Base-by-base conservation (phyloP, 2,113 vertebrate species). In the Numida meleagris region DNA sequence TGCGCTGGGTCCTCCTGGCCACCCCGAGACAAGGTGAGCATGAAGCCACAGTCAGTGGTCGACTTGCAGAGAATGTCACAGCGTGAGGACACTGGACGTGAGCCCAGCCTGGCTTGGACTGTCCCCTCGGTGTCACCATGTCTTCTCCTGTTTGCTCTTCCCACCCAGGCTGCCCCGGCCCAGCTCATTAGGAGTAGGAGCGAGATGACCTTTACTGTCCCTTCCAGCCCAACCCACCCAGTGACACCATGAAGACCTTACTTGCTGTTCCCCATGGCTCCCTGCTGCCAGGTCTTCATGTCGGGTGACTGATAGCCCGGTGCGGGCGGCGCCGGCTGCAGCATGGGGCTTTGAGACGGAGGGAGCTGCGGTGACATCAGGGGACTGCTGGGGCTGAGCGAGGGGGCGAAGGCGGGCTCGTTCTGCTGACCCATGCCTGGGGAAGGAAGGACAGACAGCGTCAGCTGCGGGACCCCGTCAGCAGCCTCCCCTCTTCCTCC, bases 211-310 rank as follows among this genome's bases (percentile, higher is more conserved):
- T 40, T 13, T 13, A 29, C 7, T 10, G 15, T 17, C 25, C 61
- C 36, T 19, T 18, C 61, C 61, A 6, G 7, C 36, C 59, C 61
- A 1, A 36, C 24, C 23, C 36, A 17, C 24, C 34, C 36, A 24
- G 18, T 25, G 59, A 29, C 27, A 16, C 92, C 83, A 31, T 20
- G 43, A 12, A 3, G 24, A 7, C 55, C 97, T 94, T 88, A 99
- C 99, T 98, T 98, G 97, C 97, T 99, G 93, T 94, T 98, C 80
- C 97, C 97, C 88, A 99, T 96, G 80, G 98, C 93, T 53, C 98
- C 97, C 96, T 98, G 99, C 96, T 98, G 99, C 99, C 99, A 99
- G 97, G 96, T 98, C 97, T 99, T 99, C 96, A 99, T 98, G 90
- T 99, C 99, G 27, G 99, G 98, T 17, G 99, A 98, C 98, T 99